Evolutionary conservation across 2,113 vertebrate genomes (phyloP).

Genomic region (Mustela nigripes): DNA sequence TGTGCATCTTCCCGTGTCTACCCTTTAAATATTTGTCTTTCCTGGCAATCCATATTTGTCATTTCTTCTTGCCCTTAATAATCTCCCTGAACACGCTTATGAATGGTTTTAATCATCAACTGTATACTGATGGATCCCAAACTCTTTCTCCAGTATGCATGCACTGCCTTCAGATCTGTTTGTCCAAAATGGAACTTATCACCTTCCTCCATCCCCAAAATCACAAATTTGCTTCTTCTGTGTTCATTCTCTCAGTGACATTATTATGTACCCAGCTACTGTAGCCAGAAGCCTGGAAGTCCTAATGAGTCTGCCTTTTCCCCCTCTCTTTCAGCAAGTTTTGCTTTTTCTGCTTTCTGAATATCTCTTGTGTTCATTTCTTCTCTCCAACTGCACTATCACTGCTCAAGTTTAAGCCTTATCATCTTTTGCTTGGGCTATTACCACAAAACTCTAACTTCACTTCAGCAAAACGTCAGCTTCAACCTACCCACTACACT

Average conservation of each 20-base stretch:
- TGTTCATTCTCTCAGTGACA: background rate
- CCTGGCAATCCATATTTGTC: background rate
- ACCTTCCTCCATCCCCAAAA: background rate
- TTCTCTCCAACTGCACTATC: background rate
- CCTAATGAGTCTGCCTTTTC: background rate
- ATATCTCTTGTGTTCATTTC: background rate
- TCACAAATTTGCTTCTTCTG: background rate
- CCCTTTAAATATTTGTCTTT: background rate
- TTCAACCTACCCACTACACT: background rate
- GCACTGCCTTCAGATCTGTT: background rate
- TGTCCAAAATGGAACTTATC: background rate
- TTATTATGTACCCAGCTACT: background rate
- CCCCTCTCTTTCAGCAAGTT: background rate
- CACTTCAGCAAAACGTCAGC: constrained; percentile 35
- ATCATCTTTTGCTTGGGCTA: background rate
- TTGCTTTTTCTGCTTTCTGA: constrained; percentile 14
- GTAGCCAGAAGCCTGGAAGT: background rate
- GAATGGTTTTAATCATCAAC: constrained; percentile 2
- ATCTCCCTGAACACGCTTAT: background rate
- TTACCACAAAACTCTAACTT: background rate
- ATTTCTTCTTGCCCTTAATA: background rate
- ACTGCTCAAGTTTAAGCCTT: background rate
- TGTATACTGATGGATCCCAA: background rate
- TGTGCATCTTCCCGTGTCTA: background rate
- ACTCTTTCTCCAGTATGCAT: background rate